phyloP scores from a whole-genome alignment of 2,888 invertebrate genomes.

The Strigamia maritima region DNA sequence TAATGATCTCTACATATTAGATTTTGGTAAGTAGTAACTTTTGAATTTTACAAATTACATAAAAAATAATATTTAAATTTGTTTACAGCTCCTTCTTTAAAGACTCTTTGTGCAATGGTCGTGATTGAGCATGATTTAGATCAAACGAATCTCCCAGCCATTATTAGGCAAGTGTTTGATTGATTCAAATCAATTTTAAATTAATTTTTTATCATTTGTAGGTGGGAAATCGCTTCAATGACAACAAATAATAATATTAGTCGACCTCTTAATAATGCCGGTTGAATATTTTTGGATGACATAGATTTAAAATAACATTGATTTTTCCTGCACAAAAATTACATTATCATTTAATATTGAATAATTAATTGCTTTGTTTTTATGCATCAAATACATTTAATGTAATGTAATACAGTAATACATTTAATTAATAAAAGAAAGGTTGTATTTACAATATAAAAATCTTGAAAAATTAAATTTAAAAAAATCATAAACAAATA shows the following conservation, averaged over 20 bases:
- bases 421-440: not conserved
- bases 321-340: not conserved
- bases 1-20: constrained; percentile 76
- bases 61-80: constrained; percentile 31
- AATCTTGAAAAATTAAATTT: not conserved
- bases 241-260: constrained; percentile 67
- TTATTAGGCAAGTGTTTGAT: constrained; percentile 53
- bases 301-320: not conserved
- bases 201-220: constrained; percentile 53
- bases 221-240: constrained; percentile 66
- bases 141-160: constrained; percentile 62
- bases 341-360: not conserved
- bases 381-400: too few relatives aligned
- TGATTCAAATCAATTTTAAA: not conserved
- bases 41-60: too few relatives aligned
- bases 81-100: constrained; percentile 63
- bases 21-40: constrained; percentile 62
- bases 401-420: too few relatives aligned
- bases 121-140: constrained; percentile 66
- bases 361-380: not conserved
- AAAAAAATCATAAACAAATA: too few relatives aligned
- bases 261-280: constrained; percentile 39
- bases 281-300: constrained; percentile 24
- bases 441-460: not conserved
- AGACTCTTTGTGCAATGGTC: constrained; percentile 66